Evolutionary conservation across 2,113 vertebrate genomes (phyloP).

Genomic region (Ardeotis arabs): DNA sequence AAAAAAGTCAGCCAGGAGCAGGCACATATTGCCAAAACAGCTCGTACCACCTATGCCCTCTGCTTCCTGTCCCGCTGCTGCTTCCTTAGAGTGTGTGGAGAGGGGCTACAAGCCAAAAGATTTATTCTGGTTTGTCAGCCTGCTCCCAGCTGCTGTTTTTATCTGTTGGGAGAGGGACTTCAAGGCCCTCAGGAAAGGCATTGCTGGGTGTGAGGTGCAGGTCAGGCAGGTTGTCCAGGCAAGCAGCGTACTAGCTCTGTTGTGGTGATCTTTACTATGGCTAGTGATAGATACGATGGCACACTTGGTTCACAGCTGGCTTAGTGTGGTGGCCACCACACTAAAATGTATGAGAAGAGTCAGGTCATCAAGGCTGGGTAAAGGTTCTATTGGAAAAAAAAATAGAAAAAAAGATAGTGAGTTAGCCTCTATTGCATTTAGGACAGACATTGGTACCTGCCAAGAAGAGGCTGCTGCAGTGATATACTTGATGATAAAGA

Average conservation of each 20-base stretch:
- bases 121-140: neutral
- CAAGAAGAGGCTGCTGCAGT: neutral
- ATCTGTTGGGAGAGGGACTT: neutral
- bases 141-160: neutral
- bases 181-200: rapidly evolving
- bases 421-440: neutral
- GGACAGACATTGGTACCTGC: neutral
- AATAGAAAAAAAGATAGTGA: neutral
- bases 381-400: neutral
- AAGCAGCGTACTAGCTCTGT: neutral
- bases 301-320: neutral
- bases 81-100: neutral
- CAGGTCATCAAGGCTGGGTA: neutral
- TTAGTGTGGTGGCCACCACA: neutral
- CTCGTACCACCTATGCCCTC: rapidly evolving
- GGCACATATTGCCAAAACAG: rapidly evolving
- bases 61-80: neutral
- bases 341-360: neutral
- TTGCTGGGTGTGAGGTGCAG: neutral
- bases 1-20: neutral
- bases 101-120: neutral
- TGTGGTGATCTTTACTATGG: neutral
- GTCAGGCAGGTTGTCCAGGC: neutral
- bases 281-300: rapidly evolving
- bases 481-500: neutral